Conservation (phyloP, 2,888 invertebrate genomes). For the Eilema sororculum region DNA sequence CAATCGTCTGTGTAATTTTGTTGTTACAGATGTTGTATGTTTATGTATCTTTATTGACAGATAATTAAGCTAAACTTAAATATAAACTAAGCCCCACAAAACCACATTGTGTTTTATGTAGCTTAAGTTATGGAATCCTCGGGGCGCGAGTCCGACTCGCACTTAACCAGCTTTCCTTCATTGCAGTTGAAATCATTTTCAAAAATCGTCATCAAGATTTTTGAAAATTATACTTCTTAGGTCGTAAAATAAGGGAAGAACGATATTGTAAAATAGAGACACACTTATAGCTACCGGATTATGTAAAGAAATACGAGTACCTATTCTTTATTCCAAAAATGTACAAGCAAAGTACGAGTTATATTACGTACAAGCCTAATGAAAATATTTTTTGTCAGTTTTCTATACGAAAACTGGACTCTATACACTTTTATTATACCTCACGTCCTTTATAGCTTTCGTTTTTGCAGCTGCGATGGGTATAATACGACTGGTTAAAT, state of each 20-base stretch:
- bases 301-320: background rate
- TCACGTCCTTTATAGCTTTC: slow-evolving; percentile 3
- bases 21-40: background rate
- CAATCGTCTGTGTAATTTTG: background rate
- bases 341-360: background rate
- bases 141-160: too few relatives aligned
- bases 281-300: too few relatives aligned
- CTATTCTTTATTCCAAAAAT: background rate
- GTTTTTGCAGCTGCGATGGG: background rate
- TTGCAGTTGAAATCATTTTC: too few relatives aligned
- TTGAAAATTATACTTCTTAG: background rate
- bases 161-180: too few relatives aligned
- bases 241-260: background rate
- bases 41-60: too few relatives aligned
- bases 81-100: too few relatives aligned
- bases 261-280: too few relatives aligned
- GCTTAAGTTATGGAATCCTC: too few relatives aligned
- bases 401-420: background rate
- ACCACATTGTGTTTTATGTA: too few relatives aligned
- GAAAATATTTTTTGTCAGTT: background rate
- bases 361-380: background rate
- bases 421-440: background rate
- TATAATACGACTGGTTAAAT: background rate
- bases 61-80: too few relatives aligned
- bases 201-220: too few relatives aligned